phyloP scores from a whole-genome alignment of 2,888 invertebrate species.

The Arrhopalites spinosus region DNA sequence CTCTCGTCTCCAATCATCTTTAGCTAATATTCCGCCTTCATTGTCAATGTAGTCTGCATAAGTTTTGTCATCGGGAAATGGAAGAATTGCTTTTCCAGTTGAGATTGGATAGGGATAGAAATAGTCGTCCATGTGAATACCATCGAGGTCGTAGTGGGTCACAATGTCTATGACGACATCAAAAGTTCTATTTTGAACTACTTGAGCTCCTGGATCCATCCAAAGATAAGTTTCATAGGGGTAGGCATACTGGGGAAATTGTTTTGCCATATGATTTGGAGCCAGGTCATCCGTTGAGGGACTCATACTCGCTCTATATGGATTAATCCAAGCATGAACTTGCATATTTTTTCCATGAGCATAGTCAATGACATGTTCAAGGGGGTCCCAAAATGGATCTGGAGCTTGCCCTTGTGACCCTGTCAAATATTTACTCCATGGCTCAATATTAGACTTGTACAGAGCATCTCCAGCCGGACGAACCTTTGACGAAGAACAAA shows the following conservation, averaged over 20 bases:
- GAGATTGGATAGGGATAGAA: constrained; percentile 53
- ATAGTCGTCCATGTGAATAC: constrained; percentile 54
- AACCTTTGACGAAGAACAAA: constrained; percentile 27
- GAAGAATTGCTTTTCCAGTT: constrained; percentile 21
- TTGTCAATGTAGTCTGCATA: constrained; percentile 36
- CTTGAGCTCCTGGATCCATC: constrained; percentile 52
- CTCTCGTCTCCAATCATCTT: constrained; percentile 50
- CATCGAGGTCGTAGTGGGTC: constrained; percentile 49
- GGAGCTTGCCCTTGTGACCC: constrained; percentile 46
- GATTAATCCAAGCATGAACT: constrained; percentile 54
- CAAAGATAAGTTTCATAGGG: constrained; percentile 45
- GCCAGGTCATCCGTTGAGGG: constrained; percentile 39
- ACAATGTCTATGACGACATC: constrained; percentile 47
- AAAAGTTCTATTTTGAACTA: constrained; percentile 46
- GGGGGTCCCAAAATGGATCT: constrained; percentile 47
- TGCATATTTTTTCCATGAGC: constrained; percentile 45
- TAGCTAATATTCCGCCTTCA: constrained; percentile 29
- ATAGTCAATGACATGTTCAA: constrained; percentile 45
- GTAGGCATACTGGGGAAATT: constrained; percentile 46
- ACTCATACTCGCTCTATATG: constrained; percentile 47
- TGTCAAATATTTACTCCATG: constrained; percentile 51
- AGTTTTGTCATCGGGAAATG: constrained; percentile 44
- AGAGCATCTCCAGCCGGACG: constrained; percentile 51
- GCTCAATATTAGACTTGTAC: constrained; percentile 48
- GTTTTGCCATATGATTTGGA: constrained; percentile 47